These are phyloP conservation scores for Tauraco hartlaubi DNA, from an alignment of 2,797 vertebrate species.

Conservation along the genomic window DNA sequence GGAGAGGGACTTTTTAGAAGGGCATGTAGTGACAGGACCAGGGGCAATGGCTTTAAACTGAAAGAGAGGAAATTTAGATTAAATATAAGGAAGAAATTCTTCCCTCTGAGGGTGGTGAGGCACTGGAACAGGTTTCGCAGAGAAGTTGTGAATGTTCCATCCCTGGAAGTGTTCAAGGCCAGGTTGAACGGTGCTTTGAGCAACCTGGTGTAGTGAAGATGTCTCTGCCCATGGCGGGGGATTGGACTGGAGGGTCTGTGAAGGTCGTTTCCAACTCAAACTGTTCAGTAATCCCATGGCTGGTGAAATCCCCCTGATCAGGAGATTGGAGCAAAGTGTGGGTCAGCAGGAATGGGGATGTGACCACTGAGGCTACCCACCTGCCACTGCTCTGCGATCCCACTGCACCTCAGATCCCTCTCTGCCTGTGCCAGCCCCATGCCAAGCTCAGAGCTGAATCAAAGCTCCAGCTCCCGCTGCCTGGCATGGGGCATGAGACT, in stretches of 20 bases:
- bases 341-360: background rate
- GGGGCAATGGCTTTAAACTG: background rate
- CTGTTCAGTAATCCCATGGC: too few relatives aligned
- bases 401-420: background rate
- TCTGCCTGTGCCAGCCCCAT: background rate
- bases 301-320: background rate
- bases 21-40: background rate
- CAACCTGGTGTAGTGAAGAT: background rate
- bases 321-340: accelerated
- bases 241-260: background rate
- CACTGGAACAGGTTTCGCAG: background rate
- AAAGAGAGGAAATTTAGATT: background rate
- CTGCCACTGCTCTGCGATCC: accelerated
- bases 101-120: accelerated
- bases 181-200: background rate
- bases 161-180: too few relatives aligned
- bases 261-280: background rate
- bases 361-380: background rate
- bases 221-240: background rate
- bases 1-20: background rate
- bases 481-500: accelerated
- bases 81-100: background rate
- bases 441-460: background rate
- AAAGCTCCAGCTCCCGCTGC: background rate
- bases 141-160: background rate